Conservation (phyloP, 2,888 invertebrate species). For the Zhuqinia jingwanae region DNA sequence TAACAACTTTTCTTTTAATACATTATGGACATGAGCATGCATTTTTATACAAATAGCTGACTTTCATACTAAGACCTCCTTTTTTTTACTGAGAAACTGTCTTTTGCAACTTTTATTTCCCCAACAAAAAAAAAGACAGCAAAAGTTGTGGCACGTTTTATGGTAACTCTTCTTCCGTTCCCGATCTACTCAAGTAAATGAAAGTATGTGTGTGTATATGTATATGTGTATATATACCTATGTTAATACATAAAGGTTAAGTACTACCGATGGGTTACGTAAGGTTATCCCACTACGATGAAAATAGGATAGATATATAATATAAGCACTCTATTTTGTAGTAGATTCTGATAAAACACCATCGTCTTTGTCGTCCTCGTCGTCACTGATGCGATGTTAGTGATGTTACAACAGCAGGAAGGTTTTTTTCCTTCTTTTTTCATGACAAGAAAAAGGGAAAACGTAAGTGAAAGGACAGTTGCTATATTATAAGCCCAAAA, state of each 20-base stretch:
- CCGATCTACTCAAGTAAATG: conserved; percentile 32
- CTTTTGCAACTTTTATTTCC: conserved; percentile 45
- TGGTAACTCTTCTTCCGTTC: background rate
- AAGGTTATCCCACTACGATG: background rate
- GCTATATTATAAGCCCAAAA: too few relatives aligned
- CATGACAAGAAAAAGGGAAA: conserved; percentile 1
- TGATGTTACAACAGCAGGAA: background rate
- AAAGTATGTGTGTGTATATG: background rate
- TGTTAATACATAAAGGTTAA: conserved; percentile 56
- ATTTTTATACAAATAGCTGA: background rate
- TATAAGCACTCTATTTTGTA: background rate
- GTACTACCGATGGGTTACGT: conserved; percentile 3
- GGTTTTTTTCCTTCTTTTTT: too few relatives aligned
- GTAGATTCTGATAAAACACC: conserved; percentile 21
- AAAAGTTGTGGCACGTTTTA: background rate
- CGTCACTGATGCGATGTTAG: background rate
- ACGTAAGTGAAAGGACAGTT: background rate
- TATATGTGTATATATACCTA: too few relatives aligned
- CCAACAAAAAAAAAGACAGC: conserved; percentile 1
- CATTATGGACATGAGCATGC: too few relatives aligned
- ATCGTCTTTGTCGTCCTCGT: background rate
- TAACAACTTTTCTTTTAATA: too few relatives aligned
- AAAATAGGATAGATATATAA: background rate
- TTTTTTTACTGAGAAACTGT: background rate
- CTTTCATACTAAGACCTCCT: background rate